These are phyloP conservation scores for Vulpes ferrilata DNA, from an alignment of 2,113 vertebrate genomes.

Conservation along the genomic window DNA sequence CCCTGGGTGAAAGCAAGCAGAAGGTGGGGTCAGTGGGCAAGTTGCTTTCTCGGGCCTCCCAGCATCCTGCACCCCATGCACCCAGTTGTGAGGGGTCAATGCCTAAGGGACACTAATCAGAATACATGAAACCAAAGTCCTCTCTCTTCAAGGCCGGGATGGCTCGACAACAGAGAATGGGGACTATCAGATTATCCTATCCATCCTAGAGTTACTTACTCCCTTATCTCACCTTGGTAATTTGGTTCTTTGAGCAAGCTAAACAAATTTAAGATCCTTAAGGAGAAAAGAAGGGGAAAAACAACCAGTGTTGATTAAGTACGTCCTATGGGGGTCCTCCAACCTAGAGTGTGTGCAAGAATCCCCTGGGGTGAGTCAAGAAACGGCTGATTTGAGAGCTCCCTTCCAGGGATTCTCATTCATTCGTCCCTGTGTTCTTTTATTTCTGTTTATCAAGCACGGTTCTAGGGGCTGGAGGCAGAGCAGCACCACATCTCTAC, in stretches of 20 bases:
- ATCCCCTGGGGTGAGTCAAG: not conserved
- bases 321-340: not conserved
- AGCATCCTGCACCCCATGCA: not conserved
- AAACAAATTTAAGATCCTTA: not conserved
- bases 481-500: not conserved
- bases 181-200: not conserved
- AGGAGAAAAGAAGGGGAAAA: not conserved
- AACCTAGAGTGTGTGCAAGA: not conserved
- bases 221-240: not conserved
- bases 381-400: not conserved
- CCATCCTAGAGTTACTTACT: not conserved
- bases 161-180: not conserved
- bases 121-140: not conserved
- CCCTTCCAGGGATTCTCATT: not conserved
- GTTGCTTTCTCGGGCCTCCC: not conserved
- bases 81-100: not conserved
- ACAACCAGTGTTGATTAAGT: not conserved
- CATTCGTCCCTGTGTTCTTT: not conserved
- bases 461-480: not conserved
- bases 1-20: not conserved
- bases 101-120: not conserved
- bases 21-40: not conserved
- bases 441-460: not conserved
- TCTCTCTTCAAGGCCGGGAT: not conserved
- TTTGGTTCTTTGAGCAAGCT: not conserved